Conservation (phyloP, 2,113 vertebrate species). For the Ictalurus punctatus region DNA sequence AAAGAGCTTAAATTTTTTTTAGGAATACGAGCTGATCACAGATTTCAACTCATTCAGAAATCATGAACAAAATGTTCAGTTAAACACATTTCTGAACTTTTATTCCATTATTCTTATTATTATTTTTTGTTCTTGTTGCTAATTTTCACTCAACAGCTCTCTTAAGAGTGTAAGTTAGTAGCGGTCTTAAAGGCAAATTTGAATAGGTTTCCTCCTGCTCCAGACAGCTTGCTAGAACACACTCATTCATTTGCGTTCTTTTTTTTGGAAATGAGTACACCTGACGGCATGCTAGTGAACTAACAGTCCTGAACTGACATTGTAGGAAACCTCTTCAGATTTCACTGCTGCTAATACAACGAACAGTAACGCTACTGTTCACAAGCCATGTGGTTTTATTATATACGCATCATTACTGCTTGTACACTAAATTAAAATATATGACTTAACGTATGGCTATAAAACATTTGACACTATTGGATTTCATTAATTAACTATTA, state of each 20-base stretch:
- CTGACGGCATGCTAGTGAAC: background rate
- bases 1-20: background rate
- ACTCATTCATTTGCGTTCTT: background rate
- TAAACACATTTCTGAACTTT: background rate
- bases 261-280: background rate
- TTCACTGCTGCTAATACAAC: background rate
- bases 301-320: background rate
- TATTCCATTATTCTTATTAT: background rate
- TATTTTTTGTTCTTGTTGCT: background rate
- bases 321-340: conserved; percentile 1
- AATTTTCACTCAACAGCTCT: background rate
- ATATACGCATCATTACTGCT: background rate
- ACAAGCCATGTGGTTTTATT: background rate
- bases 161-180: background rate
- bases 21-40: background rate
- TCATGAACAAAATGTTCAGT: background rate
- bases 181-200: background rate
- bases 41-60: background rate
- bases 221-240: background rate
- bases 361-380: background rate
- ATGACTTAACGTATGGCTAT: background rate
- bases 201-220: background rate
- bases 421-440: background rate
- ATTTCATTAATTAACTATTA: background rate
- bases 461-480: background rate